A percentile compares a stretch with the other conserved stretches of the same genome.
Conservation (phyloP, 2,888 invertebrate genomes). For the Stenoptilia bipunctidactyla region DNA sequence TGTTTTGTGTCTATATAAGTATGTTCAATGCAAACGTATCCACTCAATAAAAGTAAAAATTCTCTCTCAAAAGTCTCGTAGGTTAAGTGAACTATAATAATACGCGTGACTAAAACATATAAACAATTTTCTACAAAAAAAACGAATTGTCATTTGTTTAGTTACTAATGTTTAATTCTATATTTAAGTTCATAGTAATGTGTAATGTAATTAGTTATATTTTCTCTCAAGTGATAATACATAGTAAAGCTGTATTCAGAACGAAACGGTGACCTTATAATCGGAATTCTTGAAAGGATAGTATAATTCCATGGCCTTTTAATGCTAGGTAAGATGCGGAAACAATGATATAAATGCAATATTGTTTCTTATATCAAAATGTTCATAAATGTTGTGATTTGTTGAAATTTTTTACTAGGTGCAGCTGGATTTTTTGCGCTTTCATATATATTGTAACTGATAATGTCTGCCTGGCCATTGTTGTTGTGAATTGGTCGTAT, state of each 20-base stretch:
- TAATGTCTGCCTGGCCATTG: no score
- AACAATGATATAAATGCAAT: no score
- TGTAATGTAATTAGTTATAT: slow-evolving; percentile 52
- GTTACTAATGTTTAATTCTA: slow-evolving; percentile 19
- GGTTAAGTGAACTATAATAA: slow-evolving; percentile 45
- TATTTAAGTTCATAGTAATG: slow-evolving; percentile 33
- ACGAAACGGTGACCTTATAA: slow-evolving; percentile 64
- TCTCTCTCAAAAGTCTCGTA: slow-evolving; percentile 44
- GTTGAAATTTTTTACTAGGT: no score
- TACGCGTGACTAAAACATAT: slow-evolving; percentile 53
- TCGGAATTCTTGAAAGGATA: slow-evolving; percentile 64
- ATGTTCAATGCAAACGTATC: background rate
- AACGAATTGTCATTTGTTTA: slow-evolving; percentile 23
- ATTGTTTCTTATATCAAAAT: no score
- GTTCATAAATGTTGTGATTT: slow-evolving; percentile 27
- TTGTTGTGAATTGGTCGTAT: no score
- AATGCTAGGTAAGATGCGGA: slow-evolving; percentile 20
- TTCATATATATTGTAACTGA: no score
- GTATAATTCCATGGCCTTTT: slow-evolving; percentile 63
- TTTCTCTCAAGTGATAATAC: slow-evolving; percentile 57
- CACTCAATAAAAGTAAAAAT: slow-evolving; percentile 21
- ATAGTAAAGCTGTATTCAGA: slow-evolving; percentile 54
- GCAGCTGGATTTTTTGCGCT: no score
- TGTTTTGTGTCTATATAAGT: background rate
- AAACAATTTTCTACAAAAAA: slow-evolving; percentile 59